A percentile compares a stretch with the other conserved stretches of the same genome.
Conservation (phyloP, 1,140 invertebrate species). For the Drosophila ironensis region DNA sequence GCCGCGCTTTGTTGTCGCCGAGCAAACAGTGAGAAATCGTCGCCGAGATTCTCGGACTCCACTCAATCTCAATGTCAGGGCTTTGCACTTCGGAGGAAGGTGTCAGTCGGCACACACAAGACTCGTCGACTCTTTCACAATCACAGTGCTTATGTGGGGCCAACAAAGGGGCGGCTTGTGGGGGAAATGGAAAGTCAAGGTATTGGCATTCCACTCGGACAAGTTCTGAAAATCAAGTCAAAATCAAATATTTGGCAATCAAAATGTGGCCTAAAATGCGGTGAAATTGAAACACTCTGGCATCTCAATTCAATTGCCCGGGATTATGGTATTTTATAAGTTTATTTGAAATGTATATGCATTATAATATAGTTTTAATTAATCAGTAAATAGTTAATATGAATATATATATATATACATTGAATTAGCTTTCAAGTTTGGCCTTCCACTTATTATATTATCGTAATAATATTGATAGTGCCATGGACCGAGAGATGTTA, state of each 20-base stretch:
- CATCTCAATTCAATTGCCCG: constrained; percentile 23
- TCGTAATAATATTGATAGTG: constrained; percentile 13
- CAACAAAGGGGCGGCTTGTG: constrained; percentile 25
- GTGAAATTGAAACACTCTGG: constrained; percentile 21
- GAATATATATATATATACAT: constrained; percentile 33
- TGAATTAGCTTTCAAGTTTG: constrained; percentile 7
- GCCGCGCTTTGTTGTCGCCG: constrained; percentile 23
- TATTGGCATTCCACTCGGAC: no score
- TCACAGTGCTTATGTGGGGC: constrained; percentile 21
- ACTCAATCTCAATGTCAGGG: constrained; percentile 36
- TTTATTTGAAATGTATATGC: constrained; percentile 44
- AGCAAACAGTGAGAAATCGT: constrained; percentile 15
- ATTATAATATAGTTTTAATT: constrained; percentile 7
- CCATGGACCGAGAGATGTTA: constrained; percentile 26
- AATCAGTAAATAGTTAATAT: constrained; percentile 23
- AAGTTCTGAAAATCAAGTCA: neutral
- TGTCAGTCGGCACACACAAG: no score
- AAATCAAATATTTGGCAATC: no score
- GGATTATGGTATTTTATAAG: constrained; percentile 34
- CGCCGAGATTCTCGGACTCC: constrained; percentile 10
- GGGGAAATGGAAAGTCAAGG: constrained; percentile 6
- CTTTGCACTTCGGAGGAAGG: constrained; percentile 31
- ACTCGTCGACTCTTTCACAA: constrained; percentile 13
- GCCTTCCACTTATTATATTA: neutral
- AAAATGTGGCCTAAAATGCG: no score